Evolutionary conservation across 2,888 invertebrate genomes (phyloP).

Genomic region (Bruchidius siliquastri): DNA sequence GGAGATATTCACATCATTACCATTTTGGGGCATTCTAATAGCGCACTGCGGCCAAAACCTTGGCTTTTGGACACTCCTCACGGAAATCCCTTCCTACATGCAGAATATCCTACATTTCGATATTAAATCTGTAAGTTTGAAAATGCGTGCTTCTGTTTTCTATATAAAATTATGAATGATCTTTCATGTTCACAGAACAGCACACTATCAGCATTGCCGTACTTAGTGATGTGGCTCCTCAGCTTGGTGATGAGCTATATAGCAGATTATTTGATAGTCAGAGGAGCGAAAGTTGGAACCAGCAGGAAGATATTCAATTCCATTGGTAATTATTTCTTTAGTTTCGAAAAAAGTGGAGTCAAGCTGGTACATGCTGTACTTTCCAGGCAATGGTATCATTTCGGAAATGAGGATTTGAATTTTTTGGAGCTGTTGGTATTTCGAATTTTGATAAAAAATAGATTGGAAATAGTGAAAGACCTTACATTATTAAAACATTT

Average conservation of each 20-base stretch:
- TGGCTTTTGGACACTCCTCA: slow-evolving; percentile 80
- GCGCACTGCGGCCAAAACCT: slow-evolving; percentile 73
- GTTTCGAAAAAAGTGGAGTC: too few species aligned
- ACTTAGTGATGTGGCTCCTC: slow-evolving; percentile 65
- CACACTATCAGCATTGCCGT: slow-evolving; percentile 65
- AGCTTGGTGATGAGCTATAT: slow-evolving; percentile 66
- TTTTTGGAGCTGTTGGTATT: too few species aligned
- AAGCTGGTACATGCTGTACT: too few species aligned
- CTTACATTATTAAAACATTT: too few species aligned
- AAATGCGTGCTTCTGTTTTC: not conserved
- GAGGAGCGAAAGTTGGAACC: slow-evolving; percentile 35
- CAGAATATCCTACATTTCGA: slow-evolving; percentile 65
- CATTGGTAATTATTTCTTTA: slow-evolving; percentile 28
- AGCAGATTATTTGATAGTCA: slow-evolving; percentile 58
- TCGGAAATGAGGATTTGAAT: too few species aligned
- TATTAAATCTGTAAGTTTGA: slow-evolving; percentile 57
- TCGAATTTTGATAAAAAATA: too few species aligned
- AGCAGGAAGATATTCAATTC: slow-evolving; percentile 58
- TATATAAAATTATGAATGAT: not conserved
- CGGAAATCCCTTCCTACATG: slow-evolving; percentile 79
- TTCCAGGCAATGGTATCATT: too few species aligned
- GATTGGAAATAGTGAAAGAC: too few species aligned
- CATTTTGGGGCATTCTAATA: slow-evolving; percentile 68
- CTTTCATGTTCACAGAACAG: slow-evolving; percentile 54
- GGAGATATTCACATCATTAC: slow-evolving; percentile 66